Base-by-base conservation (phyloP, 2,113 vertebrate species). In the Uropsilus gracilis region DNA sequence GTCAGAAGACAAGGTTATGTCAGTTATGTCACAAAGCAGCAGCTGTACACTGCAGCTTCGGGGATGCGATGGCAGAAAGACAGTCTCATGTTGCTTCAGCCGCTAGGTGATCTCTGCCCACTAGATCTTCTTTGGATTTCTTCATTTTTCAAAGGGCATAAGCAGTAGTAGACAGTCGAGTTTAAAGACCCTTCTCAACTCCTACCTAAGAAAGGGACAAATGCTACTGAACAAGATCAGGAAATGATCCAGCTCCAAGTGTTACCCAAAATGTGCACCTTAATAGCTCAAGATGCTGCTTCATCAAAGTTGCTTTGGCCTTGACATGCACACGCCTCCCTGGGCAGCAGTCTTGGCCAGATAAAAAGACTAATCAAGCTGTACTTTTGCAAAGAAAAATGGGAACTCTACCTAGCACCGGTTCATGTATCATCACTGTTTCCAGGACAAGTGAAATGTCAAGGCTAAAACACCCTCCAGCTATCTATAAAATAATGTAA, bases 361-460 rank as follows among this genome's bases (percentile, higher is more conserved):
- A 96, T 91, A 89, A 96, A 95, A 96, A 72, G 50, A 91, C 94
- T 91, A 96, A 96, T 95, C 80, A 81, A 5, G 8, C 32, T 66
- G 20, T 0, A 89, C 39, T 93, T 95, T 76, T 32, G 68, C 59
- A 71, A 96, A 94, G 97, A 97, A 94, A 96, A 96, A 96, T 94
- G 84, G 75, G 83, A 93, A n/a, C 75, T 84, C 59, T 34, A n/a
- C 81, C 39, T 48, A 89, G 75, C 83, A 30, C 46, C 9, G 42
- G 71, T 68, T 50, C 83, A 95, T 95, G 75, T 61, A 89, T 97
- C 96, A 94, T 89, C 71, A 89, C 78, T 95, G 69, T 86, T 96
- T 96, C 91, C 94, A 72, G 89, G 78, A 93, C 86, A 95, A 97
- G 89, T 89, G 92, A 96, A 96, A 96, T 85, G 94, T 95, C 93